A percentile compares a stretch with the other conserved stretches of the same genome.
These are phyloP conservation scores for Pantala flavescens DNA, from an alignment of 1,140 invertebrate species.

Conservation along the genomic window DNA sequence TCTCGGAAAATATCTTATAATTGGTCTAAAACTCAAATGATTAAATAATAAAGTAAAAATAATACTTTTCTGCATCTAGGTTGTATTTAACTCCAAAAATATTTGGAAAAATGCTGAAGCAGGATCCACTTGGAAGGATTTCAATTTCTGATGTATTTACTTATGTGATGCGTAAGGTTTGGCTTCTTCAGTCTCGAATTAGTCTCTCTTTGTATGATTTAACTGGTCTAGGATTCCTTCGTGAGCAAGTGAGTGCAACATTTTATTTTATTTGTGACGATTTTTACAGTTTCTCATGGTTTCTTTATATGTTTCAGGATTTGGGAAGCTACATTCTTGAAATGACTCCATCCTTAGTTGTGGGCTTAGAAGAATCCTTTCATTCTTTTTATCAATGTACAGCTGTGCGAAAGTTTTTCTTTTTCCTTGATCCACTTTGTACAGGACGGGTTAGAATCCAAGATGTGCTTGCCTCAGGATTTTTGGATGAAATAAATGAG, in stretches of 20 bases:
- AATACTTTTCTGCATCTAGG: conserved; percentile 32
- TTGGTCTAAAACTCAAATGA: too few species aligned
- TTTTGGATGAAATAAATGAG: conserved; percentile 84
- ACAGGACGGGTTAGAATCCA: conserved; percentile 81
- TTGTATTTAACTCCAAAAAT: conserved; percentile 74
- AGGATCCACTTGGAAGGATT: conserved; percentile 70
- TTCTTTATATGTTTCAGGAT: conserved; percentile 49
- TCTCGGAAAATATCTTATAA: too few species aligned
- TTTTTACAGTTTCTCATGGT: too few species aligned
- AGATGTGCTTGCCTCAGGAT: conserved; percentile 82
- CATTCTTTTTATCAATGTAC: conserved; percentile 95
- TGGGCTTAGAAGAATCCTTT: conserved; percentile 85
- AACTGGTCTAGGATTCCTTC: conserved; percentile 81
- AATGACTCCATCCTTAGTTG: conserved; percentile 79
- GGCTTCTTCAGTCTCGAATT: conserved; percentile 87
- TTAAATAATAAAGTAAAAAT: too few species aligned
- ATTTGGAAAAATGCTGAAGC: conserved; percentile 75
- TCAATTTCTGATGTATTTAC: conserved; percentile 81
- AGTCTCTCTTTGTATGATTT: conserved; percentile 88
- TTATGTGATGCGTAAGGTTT: conserved; percentile 90
- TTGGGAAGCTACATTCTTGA: conserved; percentile 92
- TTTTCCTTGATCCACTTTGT: conserved; percentile 83
- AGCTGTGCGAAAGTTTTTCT: conserved; percentile 88
- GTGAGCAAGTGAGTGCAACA: conserved; percentile 57
- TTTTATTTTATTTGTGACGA: not conserved